These are phyloP conservation scores for Lithosia quadra DNA, from an alignment of 2,888 invertebrate genomes.

Conservation along the genomic window DNA sequence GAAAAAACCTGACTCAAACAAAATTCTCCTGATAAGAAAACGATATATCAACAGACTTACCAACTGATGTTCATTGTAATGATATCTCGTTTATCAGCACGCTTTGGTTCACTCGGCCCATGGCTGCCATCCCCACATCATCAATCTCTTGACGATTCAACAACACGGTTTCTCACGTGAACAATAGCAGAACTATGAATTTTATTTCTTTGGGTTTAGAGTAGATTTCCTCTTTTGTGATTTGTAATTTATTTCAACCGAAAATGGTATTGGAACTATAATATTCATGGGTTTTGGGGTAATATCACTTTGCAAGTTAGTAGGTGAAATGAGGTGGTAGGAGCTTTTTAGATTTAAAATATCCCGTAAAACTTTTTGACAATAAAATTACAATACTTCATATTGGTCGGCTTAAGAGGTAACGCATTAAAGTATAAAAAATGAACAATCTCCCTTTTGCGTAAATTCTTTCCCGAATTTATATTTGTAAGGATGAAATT, in stretches of 20 bases:
- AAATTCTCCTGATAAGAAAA: not conserved
- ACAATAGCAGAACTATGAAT: slow-evolving; percentile 43
- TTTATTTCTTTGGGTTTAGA: slow-evolving; percentile 9
- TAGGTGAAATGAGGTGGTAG: not conserved
- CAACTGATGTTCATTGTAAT: slow-evolving; percentile 2
- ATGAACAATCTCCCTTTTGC: too few species aligned
- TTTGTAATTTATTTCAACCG: not conserved
- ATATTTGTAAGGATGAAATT: too few species aligned
- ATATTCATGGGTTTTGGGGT: not conserved
- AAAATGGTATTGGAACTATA: not conserved
- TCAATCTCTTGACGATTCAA: slow-evolving; percentile 39
- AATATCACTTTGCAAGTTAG: not conserved
- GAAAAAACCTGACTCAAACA: not conserved
- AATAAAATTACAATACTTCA: too few species aligned
- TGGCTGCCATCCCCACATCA: slow-evolving; percentile 24
- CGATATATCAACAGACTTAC: not conserved
- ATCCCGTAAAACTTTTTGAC: too few species aligned
- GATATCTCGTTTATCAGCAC: not conserved
- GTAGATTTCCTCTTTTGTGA: not conserved
- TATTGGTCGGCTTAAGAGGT: too few species aligned
- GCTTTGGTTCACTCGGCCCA: slow-evolving; percentile 24
- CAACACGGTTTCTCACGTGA: slow-evolving; percentile 33
- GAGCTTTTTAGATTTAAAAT: not conserved
- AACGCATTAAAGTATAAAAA: too few species aligned
- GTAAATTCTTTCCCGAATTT: too few species aligned